A percentile compares a stretch with the other conserved stretches of the same genome.
Evolutionary conservation across 2,888 invertebrate genomes (phyloP).

Genomic region (Eristalis arbustorum): DNA sequence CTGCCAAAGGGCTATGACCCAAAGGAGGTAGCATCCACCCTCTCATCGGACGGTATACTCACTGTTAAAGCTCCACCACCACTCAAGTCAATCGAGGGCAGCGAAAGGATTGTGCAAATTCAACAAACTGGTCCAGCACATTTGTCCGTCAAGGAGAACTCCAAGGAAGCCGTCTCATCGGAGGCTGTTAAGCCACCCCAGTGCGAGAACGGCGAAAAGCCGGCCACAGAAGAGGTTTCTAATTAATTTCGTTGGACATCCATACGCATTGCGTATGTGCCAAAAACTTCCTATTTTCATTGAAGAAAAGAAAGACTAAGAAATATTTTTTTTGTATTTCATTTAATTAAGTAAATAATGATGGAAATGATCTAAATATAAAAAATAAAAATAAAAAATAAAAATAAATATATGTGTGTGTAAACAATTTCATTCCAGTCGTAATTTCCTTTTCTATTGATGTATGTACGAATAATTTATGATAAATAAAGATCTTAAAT

Average conservation of each 20-base stretch:
- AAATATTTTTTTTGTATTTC: conserved; percentile 36
- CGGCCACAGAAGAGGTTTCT: conserved; percentile 60
- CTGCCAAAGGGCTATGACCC: conserved; percentile 87
- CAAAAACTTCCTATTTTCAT: conserved; percentile 65
- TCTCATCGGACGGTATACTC: conserved; percentile 91
- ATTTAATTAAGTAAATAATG: conserved; percentile 40
- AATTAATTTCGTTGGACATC: conserved; percentile 58
- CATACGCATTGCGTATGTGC: conserved; percentile 56
- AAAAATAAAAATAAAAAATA: conserved; percentile 20
- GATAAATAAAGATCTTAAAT: conserved; percentile 21
- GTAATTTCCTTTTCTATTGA: conserved; percentile 47
- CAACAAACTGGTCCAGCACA: conserved; percentile 84
- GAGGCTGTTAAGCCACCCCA: conserved; percentile 61
- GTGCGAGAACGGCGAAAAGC: conserved; percentile 61
- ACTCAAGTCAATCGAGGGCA: conserved; percentile 73
- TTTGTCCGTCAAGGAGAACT: conserved; percentile 75
- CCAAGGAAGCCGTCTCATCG: conserved; percentile 60
- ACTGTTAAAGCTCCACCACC: conserved; percentile 86
- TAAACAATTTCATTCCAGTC: conserved; percentile 62
- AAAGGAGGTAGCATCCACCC: conserved; percentile 86
- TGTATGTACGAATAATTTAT: conserved; percentile 47
- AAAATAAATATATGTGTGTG: conserved; percentile 5
- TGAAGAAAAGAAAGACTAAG: conserved; percentile 56
- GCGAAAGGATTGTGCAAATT: conserved; percentile 83
- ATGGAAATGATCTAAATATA: conserved; percentile 19